A percentile compares a stretch with the other conserved stretches of the same genome.
Conservation (phyloP, 2,797 vertebrate species). For the Rhyacichthys aspro region DNA sequence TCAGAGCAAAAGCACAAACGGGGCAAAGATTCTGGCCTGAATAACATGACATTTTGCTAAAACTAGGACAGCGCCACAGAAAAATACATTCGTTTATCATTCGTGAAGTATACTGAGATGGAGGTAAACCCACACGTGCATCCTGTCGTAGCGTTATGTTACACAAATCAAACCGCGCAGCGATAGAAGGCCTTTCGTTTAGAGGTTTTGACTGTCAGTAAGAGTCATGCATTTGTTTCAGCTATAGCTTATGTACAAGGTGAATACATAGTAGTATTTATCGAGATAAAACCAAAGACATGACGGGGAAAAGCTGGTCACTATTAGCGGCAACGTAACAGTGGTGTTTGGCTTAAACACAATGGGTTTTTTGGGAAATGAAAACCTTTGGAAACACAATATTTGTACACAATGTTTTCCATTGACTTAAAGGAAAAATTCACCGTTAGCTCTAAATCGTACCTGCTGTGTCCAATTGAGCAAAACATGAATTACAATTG, state of each 20-base stretch:
- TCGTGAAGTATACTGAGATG: conserved; percentile 66
- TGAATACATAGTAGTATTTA: conserved; percentile 51
- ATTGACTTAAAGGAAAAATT: conserved; percentile 60
- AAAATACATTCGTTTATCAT: conserved; percentile 81
- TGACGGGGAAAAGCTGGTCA: conserved; percentile 28
- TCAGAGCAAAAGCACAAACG: neutral
- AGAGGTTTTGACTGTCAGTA: conserved; percentile 61
- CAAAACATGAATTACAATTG: neutral
- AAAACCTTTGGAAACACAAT: conserved; percentile 29
- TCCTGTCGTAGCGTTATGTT: conserved; percentile 62
- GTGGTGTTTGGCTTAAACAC: conserved; percentile 41
- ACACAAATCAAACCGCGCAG: conserved; percentile 69
- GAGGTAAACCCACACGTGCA: conserved; percentile 77
- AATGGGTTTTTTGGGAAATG: conserved; percentile 20
- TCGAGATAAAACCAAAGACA: conserved; percentile 35
- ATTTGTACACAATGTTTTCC: conserved; percentile 22
- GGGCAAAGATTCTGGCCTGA: conserved; percentile 36
- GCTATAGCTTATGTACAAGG: conserved; percentile 81
- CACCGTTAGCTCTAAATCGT: conserved; percentile 1
- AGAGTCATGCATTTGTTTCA: conserved; percentile 79
- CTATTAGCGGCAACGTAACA: conserved; percentile 11
- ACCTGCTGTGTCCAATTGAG: neutral
- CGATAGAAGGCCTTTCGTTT: conserved; percentile 70
- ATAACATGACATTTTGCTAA: conserved; percentile 51
- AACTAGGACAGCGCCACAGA: conserved; percentile 62